A percentile compares a stretch with the other conserved stretches of the same genome.
phyloP scores from a whole-genome alignment of 1,140 invertebrate species.

The Glossosoma conforme region DNA sequence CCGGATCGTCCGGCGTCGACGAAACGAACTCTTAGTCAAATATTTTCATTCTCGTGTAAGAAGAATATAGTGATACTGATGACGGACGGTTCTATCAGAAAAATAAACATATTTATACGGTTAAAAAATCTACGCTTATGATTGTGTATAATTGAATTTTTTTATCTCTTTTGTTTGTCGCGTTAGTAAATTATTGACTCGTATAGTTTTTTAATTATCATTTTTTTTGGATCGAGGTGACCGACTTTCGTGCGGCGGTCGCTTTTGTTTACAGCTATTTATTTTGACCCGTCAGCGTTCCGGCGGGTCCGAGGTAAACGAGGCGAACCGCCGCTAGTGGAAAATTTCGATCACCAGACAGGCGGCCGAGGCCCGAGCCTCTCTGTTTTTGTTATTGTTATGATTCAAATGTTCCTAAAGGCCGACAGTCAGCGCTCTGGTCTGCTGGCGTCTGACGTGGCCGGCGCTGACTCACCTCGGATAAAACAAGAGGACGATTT shows the following conservation, averaged over 20 bases:
- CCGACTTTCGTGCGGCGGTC: not conserved
- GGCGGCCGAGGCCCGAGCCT: not conserved
- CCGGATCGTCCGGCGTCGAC: slow-evolving; percentile 10
- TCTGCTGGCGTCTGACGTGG: not conserved
- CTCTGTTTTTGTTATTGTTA: not conserved
- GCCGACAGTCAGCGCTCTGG: not conserved
- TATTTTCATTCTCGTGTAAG: slow-evolving; percentile 18
- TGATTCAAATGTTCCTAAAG: not conserved
- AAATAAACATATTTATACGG: slow-evolving; percentile 20
- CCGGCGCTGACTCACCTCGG: too few relatives aligned
- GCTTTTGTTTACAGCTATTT: too few relatives aligned
- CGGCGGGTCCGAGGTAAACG: too few relatives aligned
- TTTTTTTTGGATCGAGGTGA: slow-evolving; percentile 16
- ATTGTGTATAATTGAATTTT: slow-evolving; percentile 20
- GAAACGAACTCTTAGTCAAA: slow-evolving; percentile 24
- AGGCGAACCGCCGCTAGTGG: not conserved
- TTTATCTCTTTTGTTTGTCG: slow-evolving; percentile 18
- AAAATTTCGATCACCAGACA: not conserved
- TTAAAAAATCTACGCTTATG: slow-evolving; percentile 25
- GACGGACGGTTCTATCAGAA: slow-evolving; percentile 16
- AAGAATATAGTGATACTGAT: slow-evolving; percentile 15
- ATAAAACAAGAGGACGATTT: too few relatives aligned
- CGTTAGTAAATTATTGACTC: slow-evolving; percentile 23
- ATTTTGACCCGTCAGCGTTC: too few relatives aligned
- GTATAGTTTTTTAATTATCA: slow-evolving; percentile 3